Conservation (phyloP, 2,113 vertebrate species). For the Abramis brama region DNA sequence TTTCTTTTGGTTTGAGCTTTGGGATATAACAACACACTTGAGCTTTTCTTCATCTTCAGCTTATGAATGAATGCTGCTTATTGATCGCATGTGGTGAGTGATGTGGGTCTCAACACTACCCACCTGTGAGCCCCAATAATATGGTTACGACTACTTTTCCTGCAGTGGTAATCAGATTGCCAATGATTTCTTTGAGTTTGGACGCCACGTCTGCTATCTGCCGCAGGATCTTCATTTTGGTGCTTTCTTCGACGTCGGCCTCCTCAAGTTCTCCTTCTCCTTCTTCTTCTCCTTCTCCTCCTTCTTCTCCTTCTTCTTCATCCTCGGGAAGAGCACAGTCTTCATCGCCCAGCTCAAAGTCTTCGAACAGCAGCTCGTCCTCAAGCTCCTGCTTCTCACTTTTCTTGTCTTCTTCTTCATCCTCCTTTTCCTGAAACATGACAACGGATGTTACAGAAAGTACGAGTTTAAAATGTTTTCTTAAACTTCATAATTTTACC, state of each 20-base stretch:
- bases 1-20: not conserved
- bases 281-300: constrained; percentile 59
- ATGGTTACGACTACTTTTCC: constrained; percentile 90
- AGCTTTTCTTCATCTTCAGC: not conserved
- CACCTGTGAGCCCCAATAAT: constrained; percentile 88
- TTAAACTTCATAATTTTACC: not conserved
- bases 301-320: constrained; percentile 52
- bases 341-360: constrained; percentile 74
- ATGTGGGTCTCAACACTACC: constrained; percentile 43
- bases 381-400: constrained; percentile 79
- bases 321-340: constrained; percentile 53
- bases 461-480: not conserved
- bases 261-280: constrained; percentile 64
- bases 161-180: constrained; percentile 86
- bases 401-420: constrained; percentile 69
- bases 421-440: constrained; percentile 48
- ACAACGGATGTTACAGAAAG: not conserved
- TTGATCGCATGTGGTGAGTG: not conserved
- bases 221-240: constrained; percentile 81
- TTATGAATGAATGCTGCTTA: not conserved
- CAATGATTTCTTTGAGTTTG: constrained; percentile 84
- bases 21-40: not conserved
- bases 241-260: constrained; percentile 76
- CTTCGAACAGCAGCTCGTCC: constrained; percentile 82
- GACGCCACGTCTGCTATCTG: constrained; percentile 82